Evolutionary conservation across 2,113 vertebrate species (phyloP).

Genomic region (Phasianus colchicus): DNA sequence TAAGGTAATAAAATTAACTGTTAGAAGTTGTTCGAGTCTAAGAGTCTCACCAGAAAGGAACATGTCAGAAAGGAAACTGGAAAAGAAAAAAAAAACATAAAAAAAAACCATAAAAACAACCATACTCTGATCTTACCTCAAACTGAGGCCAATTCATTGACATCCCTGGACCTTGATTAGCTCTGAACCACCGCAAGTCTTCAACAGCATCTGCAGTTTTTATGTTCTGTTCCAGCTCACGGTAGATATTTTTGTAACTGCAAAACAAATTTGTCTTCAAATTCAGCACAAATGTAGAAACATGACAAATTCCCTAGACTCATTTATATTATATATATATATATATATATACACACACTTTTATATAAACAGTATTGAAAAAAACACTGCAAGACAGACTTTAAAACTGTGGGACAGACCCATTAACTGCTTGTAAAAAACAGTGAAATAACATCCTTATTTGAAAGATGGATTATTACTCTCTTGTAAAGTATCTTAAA

Average conservation of each 20-base stretch:
- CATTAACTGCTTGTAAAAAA: background rate
- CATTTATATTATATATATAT: background rate
- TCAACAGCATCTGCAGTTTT: constrained; percentile 88
- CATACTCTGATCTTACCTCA: constrained; percentile 83
- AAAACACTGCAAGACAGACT: background rate
- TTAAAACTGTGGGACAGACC: background rate
- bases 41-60: background rate
- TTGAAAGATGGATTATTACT: background rate
- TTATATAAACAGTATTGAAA: background rate
- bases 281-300: background rate
- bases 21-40: background rate
- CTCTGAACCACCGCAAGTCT: constrained; percentile 93
- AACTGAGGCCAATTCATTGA: constrained; percentile 99
- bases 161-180: constrained; percentile 94
- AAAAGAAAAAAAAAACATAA: background rate
- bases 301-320: background rate
- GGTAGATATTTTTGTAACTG: constrained; percentile 91
- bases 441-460: background rate
- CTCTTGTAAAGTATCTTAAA: background rate
- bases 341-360: too few species aligned
- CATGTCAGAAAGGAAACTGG: background rate
- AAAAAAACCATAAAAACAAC: background rate
- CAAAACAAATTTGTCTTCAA: constrained; percentile 30
- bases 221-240: constrained; percentile 90
- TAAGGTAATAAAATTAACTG: background rate